Percentiles rank a stretch among this genome's conserved stretches.
Evolutionary conservation across 2,888 invertebrate species (phyloP).

Genomic region (Seira ritae): DNA sequence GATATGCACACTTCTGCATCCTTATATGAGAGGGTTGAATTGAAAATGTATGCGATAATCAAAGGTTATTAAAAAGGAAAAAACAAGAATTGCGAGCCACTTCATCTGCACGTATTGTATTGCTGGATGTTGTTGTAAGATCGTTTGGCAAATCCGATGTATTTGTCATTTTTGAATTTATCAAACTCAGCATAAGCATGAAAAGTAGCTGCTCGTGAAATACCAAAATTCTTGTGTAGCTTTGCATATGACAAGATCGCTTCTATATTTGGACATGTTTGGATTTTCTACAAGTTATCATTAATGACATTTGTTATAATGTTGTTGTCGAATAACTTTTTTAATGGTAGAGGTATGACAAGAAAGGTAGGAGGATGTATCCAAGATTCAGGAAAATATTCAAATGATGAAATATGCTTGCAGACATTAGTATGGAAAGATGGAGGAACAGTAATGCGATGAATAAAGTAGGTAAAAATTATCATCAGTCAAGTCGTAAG

Average conservation of each 20-base stretch:
- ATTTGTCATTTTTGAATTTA: background rate
- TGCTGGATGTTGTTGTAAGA: background rate
- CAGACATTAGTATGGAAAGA: no score
- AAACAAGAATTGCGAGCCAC: no score
- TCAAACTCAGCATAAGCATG: background rate
- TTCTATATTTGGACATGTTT: slow-evolving; percentile 49
- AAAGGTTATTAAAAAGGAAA: no score
- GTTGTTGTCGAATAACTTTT: background rate
- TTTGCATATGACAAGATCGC: slow-evolving; percentile 34
- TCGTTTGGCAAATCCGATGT: background rate
- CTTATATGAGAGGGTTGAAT: no score
- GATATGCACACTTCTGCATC: no score
- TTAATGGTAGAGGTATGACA: background rate
- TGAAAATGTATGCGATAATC: no score
- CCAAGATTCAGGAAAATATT: no score
- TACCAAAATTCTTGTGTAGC: background rate
- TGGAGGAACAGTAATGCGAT: background rate
- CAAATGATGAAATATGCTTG: no score
- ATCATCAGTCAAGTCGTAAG: no score
- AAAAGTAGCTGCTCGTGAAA: background rate
- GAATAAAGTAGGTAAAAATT: background rate
- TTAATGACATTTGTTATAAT: slow-evolving; percentile 50
- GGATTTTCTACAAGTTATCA: slow-evolving; percentile 37
- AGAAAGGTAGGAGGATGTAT: slow-evolving; percentile 42
- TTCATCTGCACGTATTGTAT: background rate